Conservation (phyloP, 1,140 invertebrate genomes). For the Radopholus similis region DNA sequence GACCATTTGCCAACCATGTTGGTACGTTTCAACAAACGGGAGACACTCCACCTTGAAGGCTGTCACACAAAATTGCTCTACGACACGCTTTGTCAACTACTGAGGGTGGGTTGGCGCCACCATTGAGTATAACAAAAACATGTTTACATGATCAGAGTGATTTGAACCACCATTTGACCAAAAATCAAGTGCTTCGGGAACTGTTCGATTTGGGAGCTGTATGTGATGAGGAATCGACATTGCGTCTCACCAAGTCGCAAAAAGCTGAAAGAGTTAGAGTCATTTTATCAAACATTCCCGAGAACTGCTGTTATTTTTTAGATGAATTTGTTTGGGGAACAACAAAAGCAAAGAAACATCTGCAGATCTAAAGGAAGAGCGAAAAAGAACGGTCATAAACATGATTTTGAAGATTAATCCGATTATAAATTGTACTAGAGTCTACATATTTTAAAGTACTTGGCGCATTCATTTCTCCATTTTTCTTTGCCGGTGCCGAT, state of each 20-base stretch:
- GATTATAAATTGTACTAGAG: too few relatives aligned
- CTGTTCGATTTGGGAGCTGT: constrained; percentile 34
- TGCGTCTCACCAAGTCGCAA: constrained; percentile 12
- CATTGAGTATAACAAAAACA: neutral
- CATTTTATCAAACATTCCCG: neutral
- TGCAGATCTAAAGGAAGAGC: neutral
- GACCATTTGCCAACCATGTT: constrained; percentile 18
- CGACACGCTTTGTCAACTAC: constrained; percentile 37
- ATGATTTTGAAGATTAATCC: neutral
- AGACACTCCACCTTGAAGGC: constrained; percentile 28
- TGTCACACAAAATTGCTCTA: constrained; percentile 42
- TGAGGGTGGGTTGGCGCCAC: constrained; percentile 20
- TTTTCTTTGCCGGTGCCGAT: too few relatives aligned
- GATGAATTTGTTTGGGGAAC: constrained; percentile 8
- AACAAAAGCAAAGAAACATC: constrained; percentile 13
- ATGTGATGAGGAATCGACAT: constrained; percentile 15
- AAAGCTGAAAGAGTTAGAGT: constrained; percentile 30
- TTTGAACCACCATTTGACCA: constrained; percentile 37
- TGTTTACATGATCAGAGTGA: constrained; percentile 25
- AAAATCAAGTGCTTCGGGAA: constrained; percentile 39
- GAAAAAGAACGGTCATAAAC: constrained; percentile 15
- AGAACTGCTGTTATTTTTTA: neutral
- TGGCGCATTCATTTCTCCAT: too few relatives aligned
- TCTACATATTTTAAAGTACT: too few relatives aligned
- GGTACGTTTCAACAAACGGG: constrained; percentile 36